phyloP scores from a whole-genome alignment of 2,113 vertebrate genomes.

The Phoenicopterus ruber region DNA sequence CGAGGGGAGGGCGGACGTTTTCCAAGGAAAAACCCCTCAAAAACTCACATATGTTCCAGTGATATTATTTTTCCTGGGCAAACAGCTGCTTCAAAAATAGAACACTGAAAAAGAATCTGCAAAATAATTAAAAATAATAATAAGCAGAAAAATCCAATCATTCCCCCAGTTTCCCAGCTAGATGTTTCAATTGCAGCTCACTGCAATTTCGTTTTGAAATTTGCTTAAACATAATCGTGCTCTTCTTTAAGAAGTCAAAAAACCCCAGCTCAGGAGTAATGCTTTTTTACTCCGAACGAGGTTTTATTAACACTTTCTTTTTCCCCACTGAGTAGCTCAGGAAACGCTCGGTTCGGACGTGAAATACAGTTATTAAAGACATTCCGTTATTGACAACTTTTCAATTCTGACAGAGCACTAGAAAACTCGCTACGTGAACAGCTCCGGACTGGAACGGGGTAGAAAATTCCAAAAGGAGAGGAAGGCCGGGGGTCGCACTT shows the following conservation, averaged over 20 bases:
- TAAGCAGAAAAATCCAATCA: constrained; percentile 52
- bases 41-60: not conserved
- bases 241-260: not conserved
- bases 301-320: constrained; percentile 22
- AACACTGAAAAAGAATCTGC: not conserved
- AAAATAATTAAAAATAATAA: constrained; percentile 59
- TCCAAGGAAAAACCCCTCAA: not conserved
- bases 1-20: rapidly evolving
- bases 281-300: not conserved
- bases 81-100: not conserved
- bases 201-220: constrained; percentile 2
- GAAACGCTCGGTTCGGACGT: not conserved
- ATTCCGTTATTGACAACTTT: not conserved
- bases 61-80: not conserved
- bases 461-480: not conserved
- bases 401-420: not conserved
- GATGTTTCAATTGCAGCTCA: constrained; percentile 9
- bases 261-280: not conserved
- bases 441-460: not conserved
- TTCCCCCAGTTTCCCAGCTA: constrained; percentile 7
- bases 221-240: constrained; percentile 3
- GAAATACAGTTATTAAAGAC: not conserved
- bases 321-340: not conserved
- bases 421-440: not conserved
- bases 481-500: not conserved